Evolutionary conservation across 2,888 invertebrate genomes (phyloP).

Genomic region (Andrena bucephala): DNA sequence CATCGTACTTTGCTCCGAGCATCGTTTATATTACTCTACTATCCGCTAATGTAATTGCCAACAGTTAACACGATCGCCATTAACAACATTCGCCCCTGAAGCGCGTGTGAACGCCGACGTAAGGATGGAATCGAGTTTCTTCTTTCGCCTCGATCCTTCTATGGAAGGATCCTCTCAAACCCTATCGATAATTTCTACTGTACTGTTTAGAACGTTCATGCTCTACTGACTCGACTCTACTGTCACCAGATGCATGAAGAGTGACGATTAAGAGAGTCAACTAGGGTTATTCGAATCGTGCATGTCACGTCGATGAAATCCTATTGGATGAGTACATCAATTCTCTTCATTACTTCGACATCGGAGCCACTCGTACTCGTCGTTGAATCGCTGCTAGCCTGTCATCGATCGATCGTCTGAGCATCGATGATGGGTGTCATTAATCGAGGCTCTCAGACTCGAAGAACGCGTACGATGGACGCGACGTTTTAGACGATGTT

Average conservation of each 20-base stretch:
- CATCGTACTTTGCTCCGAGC: slow-evolving; percentile 50
- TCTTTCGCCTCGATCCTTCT: neutral
- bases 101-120: slow-evolving; percentile 33
- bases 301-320: slow-evolving; percentile 18
- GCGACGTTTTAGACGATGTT: slow-evolving; percentile 85
- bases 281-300: slow-evolving; percentile 22
- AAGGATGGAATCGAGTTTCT: slow-evolving; percentile 59
- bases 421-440: neutral
- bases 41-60: slow-evolving; percentile 67
- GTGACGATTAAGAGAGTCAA: slow-evolving; percentile 44
- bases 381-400: slow-evolving; percentile 5
- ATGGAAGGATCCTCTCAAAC: neutral
- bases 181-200: slow-evolving; percentile 50
- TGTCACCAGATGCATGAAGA: slow-evolving; percentile 58
- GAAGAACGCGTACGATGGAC: slow-evolving; percentile 8
- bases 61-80: slow-evolving; percentile 68
- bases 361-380: slow-evolving; percentile 1
- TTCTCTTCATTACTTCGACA: slow-evolving; percentile 5
- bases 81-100: slow-evolving; percentile 57
- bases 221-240: slow-evolving; percentile 61
- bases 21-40: slow-evolving; percentile 64
- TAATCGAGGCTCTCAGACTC: slow-evolving; percentile 1
- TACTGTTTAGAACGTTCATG: slow-evolving; percentile 55
- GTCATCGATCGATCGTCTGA: neutral
- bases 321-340: slow-evolving; percentile 6